These are phyloP conservation scores for Torymus texanus DNA, from an alignment of 2,888 invertebrate genomes.

Conservation along the genomic window DNA sequence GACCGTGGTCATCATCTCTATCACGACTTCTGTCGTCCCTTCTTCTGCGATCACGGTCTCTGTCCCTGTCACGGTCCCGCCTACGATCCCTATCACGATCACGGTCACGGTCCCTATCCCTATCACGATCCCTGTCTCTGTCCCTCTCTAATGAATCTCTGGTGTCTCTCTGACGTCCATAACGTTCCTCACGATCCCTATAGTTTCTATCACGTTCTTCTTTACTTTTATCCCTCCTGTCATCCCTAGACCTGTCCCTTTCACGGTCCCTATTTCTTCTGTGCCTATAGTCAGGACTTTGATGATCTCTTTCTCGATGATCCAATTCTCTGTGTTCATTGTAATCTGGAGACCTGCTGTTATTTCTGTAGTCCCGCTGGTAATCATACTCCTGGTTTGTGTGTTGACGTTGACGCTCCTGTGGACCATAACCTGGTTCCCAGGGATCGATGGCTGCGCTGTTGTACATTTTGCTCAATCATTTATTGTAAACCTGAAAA, in stretches of 20 bases:
- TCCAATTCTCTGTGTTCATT: slow-evolving; percentile 63
- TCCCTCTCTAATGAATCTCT: slow-evolving; percentile 63
- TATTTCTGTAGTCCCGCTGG: slow-evolving; percentile 65
- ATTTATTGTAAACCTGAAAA: slow-evolving; percentile 43
- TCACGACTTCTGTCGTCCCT: slow-evolving; percentile 67
- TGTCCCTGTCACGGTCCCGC: slow-evolving; percentile 65
- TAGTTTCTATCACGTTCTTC: slow-evolving; percentile 70
- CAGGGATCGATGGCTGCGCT: slow-evolving; percentile 70
- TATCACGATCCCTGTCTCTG: slow-evolving; percentile 66
- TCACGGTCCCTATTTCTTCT: slow-evolving; percentile 70
- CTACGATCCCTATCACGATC: slow-evolving; percentile 67
- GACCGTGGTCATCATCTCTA: slow-evolving; percentile 69
- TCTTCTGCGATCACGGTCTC: slow-evolving; percentile 65
- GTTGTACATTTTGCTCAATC: slow-evolving; percentile 65
- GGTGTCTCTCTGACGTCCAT: slow-evolving; percentile 59
- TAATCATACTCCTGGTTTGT: slow-evolving; percentile 62
- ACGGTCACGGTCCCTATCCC: slow-evolving; percentile 67
- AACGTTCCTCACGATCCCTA: slow-evolving; percentile 68
- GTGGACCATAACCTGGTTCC: slow-evolving; percentile 73
- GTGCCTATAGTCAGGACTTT: slow-evolving; percentile 71
- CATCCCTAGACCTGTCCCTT: slow-evolving; percentile 69
- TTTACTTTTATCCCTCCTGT: slow-evolving; percentile 69
- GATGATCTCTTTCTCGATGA: slow-evolving; percentile 64
- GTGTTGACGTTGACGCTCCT: slow-evolving; percentile 61
- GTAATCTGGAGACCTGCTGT: slow-evolving; percentile 69